Evolutionary conservation across 2,888 invertebrate genomes (phyloP), one percentile per base, ranked within the genome.

Genomic region (Epiblema foenella): DNA sequence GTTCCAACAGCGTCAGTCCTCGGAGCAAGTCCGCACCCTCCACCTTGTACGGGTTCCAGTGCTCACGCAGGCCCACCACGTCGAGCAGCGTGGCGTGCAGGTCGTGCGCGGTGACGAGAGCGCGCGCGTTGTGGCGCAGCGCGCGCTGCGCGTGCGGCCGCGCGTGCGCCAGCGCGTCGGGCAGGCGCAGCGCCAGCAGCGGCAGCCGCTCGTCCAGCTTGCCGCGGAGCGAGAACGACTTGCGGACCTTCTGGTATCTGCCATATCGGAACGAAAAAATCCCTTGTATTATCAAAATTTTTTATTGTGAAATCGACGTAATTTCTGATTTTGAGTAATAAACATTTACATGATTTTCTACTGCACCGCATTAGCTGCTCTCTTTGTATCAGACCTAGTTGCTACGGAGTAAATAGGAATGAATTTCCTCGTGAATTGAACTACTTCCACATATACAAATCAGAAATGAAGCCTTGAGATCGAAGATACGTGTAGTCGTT

Each of bases 201-300:
- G 99, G 99, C 72, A 98, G 85, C 1, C 98, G 94, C 84, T 99
- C 98, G 81, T 99, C 99, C 71, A 97, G 95, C 86, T 98, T 98
- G 0, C 98, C 99, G 85, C 98, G 98, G 9, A 97, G 93, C 0
- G 98, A 98, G 78, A 39, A 12, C 39, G 12, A 12, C 12, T 96
- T 95, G 0, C 99, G 95, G 9, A 98, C 95, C 64, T 95, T 94
- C 0, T 97, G 96, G 87, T 97, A 98, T 83, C 98, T 96, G 39
- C 39, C 39, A 3, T 10, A 39, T 2, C 0, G 8, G 2, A 3
- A 11, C 10, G 39, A 1, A 1, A 2, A 2, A 39, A 39, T 11
- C 7, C 33, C 33, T 2, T 7, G 33, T 8, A 33, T 33, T 8
- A 33, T 33, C 3, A 33, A 5, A 4, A 29, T 29, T 5, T 4